These are phyloP conservation scores for Phaedon cochleariae DNA, from an alignment of 2,888 invertebrate genomes.

Conservation along the genomic window DNA sequence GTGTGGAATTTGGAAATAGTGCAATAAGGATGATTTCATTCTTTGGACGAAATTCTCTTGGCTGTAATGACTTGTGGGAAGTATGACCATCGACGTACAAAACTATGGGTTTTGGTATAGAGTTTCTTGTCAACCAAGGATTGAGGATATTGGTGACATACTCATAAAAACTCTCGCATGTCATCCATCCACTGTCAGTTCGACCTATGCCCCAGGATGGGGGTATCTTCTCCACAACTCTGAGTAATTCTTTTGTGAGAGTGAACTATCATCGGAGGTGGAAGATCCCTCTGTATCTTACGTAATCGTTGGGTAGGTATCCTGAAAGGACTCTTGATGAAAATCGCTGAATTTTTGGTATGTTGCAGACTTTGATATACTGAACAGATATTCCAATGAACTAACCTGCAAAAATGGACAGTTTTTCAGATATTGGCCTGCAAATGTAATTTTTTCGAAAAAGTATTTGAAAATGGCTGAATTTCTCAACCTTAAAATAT, in stretches of 20 bases:
- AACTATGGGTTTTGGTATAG: too few relatives aligned
- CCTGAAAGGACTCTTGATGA: too few relatives aligned
- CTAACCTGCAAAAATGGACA: too few relatives aligned
- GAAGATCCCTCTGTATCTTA: too few relatives aligned
- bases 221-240: constrained; percentile 46
- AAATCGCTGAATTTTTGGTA: too few relatives aligned
- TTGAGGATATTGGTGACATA: constrained; percentile 56
- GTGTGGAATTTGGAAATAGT: constrained; percentile 15
- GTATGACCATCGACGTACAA: constrained; percentile 23
- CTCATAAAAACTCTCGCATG: constrained; percentile 56
- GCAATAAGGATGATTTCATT: constrained; percentile 23
- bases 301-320: too few relatives aligned
- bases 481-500: too few relatives aligned
- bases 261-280: constrained; percentile 45
- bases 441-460: too few relatives aligned
- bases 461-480: too few relatives aligned
- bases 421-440: too few relatives aligned
- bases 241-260: constrained; percentile 50
- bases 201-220: constrained; percentile 47
- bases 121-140: constrained; percentile 29
- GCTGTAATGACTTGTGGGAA: constrained; percentile 18
- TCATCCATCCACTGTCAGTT: constrained; percentile 59
- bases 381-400: too few relatives aligned
- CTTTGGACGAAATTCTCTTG: constrained; percentile 21
- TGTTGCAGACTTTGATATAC: too few relatives aligned